A percentile compares a stretch with the other conserved stretches of the same genome.
These are phyloP conservation scores for Asteroscopus sphinx DNA, from an alignment of 2,888 invertebrate genomes.

Conservation along the genomic window DNA sequence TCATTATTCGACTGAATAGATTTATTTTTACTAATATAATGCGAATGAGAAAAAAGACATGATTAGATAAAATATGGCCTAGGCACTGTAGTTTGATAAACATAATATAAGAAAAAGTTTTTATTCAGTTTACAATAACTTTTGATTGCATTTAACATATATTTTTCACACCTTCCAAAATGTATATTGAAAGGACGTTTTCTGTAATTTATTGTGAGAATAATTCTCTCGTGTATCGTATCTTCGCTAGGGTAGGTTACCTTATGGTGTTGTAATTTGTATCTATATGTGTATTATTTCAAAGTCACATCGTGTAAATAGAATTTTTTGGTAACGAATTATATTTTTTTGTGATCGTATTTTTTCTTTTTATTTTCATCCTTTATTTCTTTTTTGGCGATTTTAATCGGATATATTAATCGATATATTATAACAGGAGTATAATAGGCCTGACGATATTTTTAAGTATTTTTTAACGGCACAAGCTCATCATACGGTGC, in stretches of 20 bases:
- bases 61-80: conserved; percentile 37
- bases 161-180: conserved; percentile 35
- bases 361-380: conserved; percentile 63
- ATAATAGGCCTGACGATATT: conserved; percentile 26
- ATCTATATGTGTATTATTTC: conserved; percentile 55
- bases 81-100: conserved; percentile 42
- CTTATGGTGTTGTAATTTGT: conserved; percentile 58
- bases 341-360: conserved; percentile 86
- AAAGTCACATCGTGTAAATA: conserved; percentile 81
- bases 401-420: conserved; percentile 37
- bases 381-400: conserved; percentile 25
- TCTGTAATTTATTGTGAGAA: conserved; percentile 61
- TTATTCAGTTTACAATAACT: background rate
- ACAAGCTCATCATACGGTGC: conserved; percentile 52
- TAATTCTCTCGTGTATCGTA: conserved; percentile 49
- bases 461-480: conserved; percentile 40
- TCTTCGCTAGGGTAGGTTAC: conserved; percentile 62
- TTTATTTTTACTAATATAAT: conserved; percentile 37
- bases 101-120: conserved; percentile 11
- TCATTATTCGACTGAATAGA: conserved; percentile 46
- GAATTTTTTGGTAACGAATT: conserved; percentile 81
- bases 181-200: conserved; percentile 54
- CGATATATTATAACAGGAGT: conserved; percentile 35
- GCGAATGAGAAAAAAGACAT: conserved; percentile 48
- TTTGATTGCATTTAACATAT: conserved; percentile 18